Evolutionary conservation across 2,113 vertebrate species (phyloP), one percentile per base, ranked within the genome.

Genomic region (Cromileptes altivelis): DNA sequence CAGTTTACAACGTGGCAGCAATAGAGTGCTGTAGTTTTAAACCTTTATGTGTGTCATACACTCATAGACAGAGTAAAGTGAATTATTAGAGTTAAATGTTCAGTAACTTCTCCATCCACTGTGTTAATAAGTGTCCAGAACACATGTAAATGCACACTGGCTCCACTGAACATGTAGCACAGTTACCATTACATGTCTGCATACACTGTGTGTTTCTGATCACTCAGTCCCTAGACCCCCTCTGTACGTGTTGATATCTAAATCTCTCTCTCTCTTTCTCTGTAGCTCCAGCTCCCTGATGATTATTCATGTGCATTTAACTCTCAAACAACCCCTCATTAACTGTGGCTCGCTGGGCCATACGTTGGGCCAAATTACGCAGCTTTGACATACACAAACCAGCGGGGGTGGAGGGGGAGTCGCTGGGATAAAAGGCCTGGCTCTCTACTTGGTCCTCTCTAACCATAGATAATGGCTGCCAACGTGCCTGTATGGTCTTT

Each of bases 291-390:
- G 86, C 50, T 93, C 86, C 89, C 89, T 7, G 64, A 85, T 92
- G 90, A 94, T 92, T 94, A 94, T 91, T 93, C 94, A 94, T 91
- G 88, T 93, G 93, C 90, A 72, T 93, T 95, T 93, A 92, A 91
- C 88, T 93, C 91, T 87, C 90, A 93, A 93, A 93, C 91, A 92
- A 90, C 71, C 84, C 82, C 93, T 93, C 91, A 94, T 94, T 94
- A 93, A 93, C 89, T 92, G 87, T 78, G 88, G 90, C 88, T 91
- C 71, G 64, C 91, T 91, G 91, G 92, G 93, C 92, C 89, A 94
- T 92, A 94, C 91, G 78, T 92, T 94, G 91, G 89, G 86, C 92
- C 91, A 94, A 93, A 93, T 93, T 90, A 92, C 87, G 69, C 81
- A 77, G 80, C 85, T 91, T 89, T 93, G 91, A 94, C 93, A 94